Base-by-base conservation (phyloP, 2,888 invertebrate genomes). In the Cheiracanthium punctorium region DNA sequence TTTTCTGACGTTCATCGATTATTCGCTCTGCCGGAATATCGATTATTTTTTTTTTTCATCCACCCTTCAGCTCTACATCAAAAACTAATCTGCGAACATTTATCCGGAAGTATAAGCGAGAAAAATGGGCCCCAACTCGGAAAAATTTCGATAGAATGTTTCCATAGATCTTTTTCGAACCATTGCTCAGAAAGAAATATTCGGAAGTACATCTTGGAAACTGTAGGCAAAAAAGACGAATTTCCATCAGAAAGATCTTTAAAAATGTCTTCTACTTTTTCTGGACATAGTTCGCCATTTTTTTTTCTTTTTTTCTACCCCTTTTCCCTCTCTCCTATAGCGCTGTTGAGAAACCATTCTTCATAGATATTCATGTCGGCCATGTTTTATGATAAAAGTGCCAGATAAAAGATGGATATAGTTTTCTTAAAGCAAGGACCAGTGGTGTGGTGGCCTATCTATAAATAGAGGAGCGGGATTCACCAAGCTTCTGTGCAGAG, bases 61-160 rank as follows among this genome's bases (percentile, higher is more conserved):
- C 74, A 69, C 48, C 82, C 76, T 85, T 79, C 84, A 79, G 79
- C 84, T 85, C 74, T 85, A 79, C 84, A 85, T 85, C 84, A 85
- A 85, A 85, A 85, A 85, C 84, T 85, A 85, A 85, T 85, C 84
- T 85, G 79, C 70, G 79, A 85, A 85, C 84, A 85, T 85, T 85
- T 85, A 85, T 85, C 84, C 79, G 74, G 67, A 79, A 85, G 84
- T 85, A 79, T 85, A 70, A 74, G 84, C 84, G 84, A 85, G 84
- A 85, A 85, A 85, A 85, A 85, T 85, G 84, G 84, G 73, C 52
- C 64, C 82, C 33, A 76, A 71, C 76, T 82, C 41, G 58, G 24
- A 52, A 77, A 85, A 82, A 74, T 85, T 79, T 74, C 74, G 74
- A 74, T 74, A 43, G 69, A 65, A 64, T 69, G 43, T 79, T 79